Base-by-base conservation (phyloP, 2,113 vertebrate species). In the Aramus guarauna region DNA sequence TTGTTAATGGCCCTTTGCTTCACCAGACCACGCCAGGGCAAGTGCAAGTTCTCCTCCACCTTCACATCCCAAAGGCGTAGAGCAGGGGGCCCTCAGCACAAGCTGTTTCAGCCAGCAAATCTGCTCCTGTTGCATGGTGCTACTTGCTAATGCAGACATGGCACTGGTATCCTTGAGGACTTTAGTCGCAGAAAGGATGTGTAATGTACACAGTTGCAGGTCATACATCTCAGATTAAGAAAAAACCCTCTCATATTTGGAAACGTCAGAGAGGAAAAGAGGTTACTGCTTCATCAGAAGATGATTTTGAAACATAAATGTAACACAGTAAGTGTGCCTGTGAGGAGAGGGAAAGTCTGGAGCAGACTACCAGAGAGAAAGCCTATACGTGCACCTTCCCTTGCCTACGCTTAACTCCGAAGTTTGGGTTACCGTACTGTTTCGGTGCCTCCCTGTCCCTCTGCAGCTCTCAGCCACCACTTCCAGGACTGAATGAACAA, bases 261-360 rank as follows among this genome's bases (percentile, higher is more conserved):
- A 96, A 97, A 95, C 64, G 58, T 9, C 69, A 85, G 69, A 87
- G 66, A 48, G 66, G 47, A 63, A 74, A 59, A 75, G 73, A 91
- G 64, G 72, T 91, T 81, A 55, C 23, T 45, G n/a, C 72, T 95
- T 91, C 94, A 91, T 95, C 83, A 95, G 79, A 59, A 77, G 55
- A 55, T 13, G 41, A 62, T 71, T 86, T 86, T 77, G 76, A 92
- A 86, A 37, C n/a, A 66, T 30, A 67, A 62, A 41, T 23, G 6
- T 55, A 45, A 59, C 23, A 23, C 24, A 26, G 55, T n/a, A 84
- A 59, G 16, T 5, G 13, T 66, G 29, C 9, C 68, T 86, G 9
- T 50, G n/a, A 92, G 32, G 39, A 74, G 52, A 34, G 7, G 18
- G 30, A 88, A 12, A 1, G 3, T 53, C 13, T 24, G 15, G 67